Conservation (phyloP, 2,113 vertebrate species). For the Coregonus clupeaformis region DNA sequence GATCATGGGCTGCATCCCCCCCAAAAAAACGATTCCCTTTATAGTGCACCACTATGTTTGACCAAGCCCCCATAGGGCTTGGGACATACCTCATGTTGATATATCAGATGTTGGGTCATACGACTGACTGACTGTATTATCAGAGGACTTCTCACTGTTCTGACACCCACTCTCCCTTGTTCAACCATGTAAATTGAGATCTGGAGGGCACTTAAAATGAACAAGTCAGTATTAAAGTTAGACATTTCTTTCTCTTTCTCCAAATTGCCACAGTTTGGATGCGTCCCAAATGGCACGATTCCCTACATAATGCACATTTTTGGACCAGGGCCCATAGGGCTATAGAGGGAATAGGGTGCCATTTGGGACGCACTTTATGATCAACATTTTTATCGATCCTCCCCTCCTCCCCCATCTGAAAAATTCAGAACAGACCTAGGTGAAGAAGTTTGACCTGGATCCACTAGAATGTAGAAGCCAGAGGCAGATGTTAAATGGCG, state of each 20-base stretch:
- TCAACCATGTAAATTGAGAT: constrained; percentile 12
- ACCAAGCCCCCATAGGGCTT: too few species aligned
- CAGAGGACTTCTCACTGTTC: constrained; percentile 6
- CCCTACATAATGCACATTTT: too few species aligned
- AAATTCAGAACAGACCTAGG: neutral
- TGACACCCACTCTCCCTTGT: neutral
- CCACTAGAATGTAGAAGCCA: too few species aligned
- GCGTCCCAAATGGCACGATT: neutral
- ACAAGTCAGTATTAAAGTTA: neutral
- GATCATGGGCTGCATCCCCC: too few species aligned
- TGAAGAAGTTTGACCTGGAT: constrained; percentile 8
- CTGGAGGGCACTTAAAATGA: constrained; percentile 5
- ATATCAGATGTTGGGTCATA: neutral
- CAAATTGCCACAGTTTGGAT: neutral
- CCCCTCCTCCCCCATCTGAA: neutral
- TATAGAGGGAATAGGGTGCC: too few species aligned
- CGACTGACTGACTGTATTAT: neutral
- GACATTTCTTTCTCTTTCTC: neutral
- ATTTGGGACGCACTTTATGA: neutral
- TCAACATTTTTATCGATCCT: neutral
- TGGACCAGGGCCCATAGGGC: too few species aligned
- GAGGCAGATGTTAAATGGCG: constrained; percentile 3
- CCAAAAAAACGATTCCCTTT: too few species aligned
- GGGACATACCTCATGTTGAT: neutral
- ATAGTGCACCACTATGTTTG: too few species aligned